Conservation (phyloP, 2,797 vertebrate species). For the Eulemur coronatus region DNA sequence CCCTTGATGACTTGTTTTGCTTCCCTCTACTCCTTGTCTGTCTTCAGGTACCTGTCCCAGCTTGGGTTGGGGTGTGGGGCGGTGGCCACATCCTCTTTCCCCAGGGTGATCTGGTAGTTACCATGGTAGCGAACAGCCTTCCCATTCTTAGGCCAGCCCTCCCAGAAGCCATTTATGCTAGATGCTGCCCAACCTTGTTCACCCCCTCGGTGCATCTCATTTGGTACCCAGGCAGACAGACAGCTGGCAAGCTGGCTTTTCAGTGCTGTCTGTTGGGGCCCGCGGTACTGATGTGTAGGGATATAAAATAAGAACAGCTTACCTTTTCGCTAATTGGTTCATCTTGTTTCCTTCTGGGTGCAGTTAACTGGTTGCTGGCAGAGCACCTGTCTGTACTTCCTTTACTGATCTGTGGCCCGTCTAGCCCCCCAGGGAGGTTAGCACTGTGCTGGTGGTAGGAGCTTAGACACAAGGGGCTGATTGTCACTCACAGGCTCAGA, state of each 20-base stretch:
- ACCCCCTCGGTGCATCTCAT: not conserved
- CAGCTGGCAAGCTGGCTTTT: not conserved
- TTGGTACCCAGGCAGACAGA: not conserved
- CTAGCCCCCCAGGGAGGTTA: not conserved
- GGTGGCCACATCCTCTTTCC: not conserved
- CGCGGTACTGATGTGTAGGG: not conserved
- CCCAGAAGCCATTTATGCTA: not conserved
- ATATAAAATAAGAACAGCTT: not conserved
- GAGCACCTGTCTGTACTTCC: not conserved
- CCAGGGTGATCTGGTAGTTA: not conserved
- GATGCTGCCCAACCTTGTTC: not conserved
- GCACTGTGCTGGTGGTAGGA: not conserved
- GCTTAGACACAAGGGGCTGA: not conserved
- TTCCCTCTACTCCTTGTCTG: not conserved
- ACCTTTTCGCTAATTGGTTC: not conserved
- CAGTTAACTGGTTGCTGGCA: not conserved
- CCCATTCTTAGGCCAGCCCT: not conserved
- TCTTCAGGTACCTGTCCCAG: not conserved
- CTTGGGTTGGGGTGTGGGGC: not conserved
- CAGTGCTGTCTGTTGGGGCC: not conserved
- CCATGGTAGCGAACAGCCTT: not conserved
- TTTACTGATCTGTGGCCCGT: not conserved
- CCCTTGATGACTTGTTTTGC: not conserved
- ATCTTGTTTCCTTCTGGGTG: not conserved
- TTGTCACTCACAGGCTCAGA: not conserved